Base-by-base conservation (phyloP, 2,888 invertebrate genomes). In the Galeopsomyia nigrocyanea region DNA sequence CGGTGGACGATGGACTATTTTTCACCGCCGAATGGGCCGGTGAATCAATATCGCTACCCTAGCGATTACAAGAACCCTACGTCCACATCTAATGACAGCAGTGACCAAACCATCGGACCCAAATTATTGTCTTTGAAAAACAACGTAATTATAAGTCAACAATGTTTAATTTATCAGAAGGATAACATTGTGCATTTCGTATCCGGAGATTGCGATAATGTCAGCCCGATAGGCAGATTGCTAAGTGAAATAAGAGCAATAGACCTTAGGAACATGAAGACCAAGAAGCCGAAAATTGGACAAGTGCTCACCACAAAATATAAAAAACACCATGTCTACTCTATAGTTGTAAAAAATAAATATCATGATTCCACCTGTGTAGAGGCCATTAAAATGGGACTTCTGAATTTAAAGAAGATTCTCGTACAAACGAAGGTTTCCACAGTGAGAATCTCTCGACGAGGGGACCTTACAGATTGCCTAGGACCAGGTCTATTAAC, bases 211-310 rank as follows among this genome's bases (percentile, higher is more conserved):
- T 60, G 65, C 0, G 72, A 71, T 39, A 17, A 50, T 10, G 13
- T 39, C 0, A 69, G 64, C 0, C 53, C 65, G 3, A 58, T 70
- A 0, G 22, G 31, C 0, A 72, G 56, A 49, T 22, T 74, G 0
- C 17, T 73, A 16, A n/a, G 47, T n/a, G 72, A 74, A 9, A 39
- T 74, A 3, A 69, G 68, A 26, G 55, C 51, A 10, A 70, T 76
- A 0, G 70, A 74, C 10, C 14, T 60, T 0, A 1, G 14, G 0
- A 26, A 10, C 9, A 21, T 51, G 1, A 62, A 22, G 19, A 10
- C 46, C 10, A 22, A 53, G 22, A 55, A 66, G 67, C 57, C 65
- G 5, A 7, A 39, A 62, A 49, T 50, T 6, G 66, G 71, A 0
- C 74, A 76, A 58, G 50, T 71, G 1, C 22, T 51, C 0, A 55